A percentile compares a stretch with the other conserved stretches of the same genome.
These are phyloP conservation scores for Paracentrotus lividus DNA, from an alignment of 53 echinoderm and acorn worm genomes.

Conservation along the genomic window DNA sequence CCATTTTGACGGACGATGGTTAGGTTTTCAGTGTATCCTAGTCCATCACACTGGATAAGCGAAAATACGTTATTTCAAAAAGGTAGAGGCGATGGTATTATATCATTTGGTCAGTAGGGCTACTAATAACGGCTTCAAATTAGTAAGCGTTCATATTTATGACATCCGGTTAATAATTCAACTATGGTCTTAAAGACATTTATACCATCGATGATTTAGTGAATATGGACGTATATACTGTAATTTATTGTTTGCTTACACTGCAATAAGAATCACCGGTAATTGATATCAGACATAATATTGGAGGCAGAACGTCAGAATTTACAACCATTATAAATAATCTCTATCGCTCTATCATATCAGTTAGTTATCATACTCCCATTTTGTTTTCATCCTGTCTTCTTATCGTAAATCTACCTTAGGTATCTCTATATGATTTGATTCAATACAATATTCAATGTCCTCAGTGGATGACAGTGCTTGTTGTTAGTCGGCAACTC, in stretches of 20 bases:
- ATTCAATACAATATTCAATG: not conserved
- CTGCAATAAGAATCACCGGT: not conserved
- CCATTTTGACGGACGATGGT: no score
- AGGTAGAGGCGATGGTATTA: no score
- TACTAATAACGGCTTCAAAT: no score
- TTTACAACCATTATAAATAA: constrained; percentile 26
- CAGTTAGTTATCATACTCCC: not conserved
- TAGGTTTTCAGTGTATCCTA: no score
- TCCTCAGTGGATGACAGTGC: not conserved
- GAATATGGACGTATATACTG: constrained; percentile 4
- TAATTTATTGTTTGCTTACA: constrained; percentile 12
- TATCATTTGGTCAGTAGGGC: no score
- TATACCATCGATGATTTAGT: not conserved
- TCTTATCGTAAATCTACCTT: not conserved
- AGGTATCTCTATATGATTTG: not conserved
- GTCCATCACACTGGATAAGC: no score
- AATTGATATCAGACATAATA: not conserved
- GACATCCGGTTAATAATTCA: not conserved
- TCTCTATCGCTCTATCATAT: not conserved
- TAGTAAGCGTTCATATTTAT: no score
- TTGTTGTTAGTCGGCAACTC: no score
- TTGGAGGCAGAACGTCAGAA: not conserved
- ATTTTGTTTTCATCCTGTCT: constrained; percentile 33
- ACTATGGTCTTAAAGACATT: constrained; percentile 10
- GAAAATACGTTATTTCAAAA: no score